Evolutionary conservation across 2,888 invertebrate species (phyloP), one percentile per base, ranked within the genome.

Genomic region (Vesta saturnalis): DNA sequence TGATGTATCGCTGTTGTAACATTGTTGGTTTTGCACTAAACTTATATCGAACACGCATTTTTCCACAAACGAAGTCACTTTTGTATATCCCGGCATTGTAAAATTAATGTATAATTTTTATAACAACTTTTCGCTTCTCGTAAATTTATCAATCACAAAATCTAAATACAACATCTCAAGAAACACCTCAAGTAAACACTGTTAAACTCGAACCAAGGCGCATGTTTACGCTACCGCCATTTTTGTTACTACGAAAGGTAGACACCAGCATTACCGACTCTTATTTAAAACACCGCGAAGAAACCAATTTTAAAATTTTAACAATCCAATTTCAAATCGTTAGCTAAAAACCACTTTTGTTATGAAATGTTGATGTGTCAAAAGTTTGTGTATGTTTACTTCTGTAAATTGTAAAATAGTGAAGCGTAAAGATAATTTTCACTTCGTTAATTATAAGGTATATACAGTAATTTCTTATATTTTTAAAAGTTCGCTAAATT

Each of bases 111-210:
- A 75, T 68, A 70, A 74, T 74, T 75, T 74, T 76, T 73, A 56
- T 22, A 60, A 69, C 54, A 66, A 68, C 65, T 72, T 70, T 69
- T 71, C 65, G 60, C 63, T 66, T 61, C 67, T 56, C 70, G 72
- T 54, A 59, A 71, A 73, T 71, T 72, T 71, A 65, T 69, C 54
- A 70, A 67, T 69, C 72, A 69, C 72, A 60, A 69, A 67, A 66
- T 73, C 73, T 71, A 72, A 72, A 80, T 78, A 78, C 80, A 82
- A 82, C 83, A 82, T 80, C 83, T 83, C 83, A 83, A 82, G 79
- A 80, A 80, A 80, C 82, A 79, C 78, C 85, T 84, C 83, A 80
- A 84, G 83, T 85, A 86, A 86, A 86, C 86, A 87, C 86, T 83
- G 83, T 84, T 80, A 79, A 81, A 83, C 78, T 77, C 73, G 76